phyloP scores from a whole-genome alignment of 2,888 invertebrate species.

The Habroteleia sp. region DNA sequence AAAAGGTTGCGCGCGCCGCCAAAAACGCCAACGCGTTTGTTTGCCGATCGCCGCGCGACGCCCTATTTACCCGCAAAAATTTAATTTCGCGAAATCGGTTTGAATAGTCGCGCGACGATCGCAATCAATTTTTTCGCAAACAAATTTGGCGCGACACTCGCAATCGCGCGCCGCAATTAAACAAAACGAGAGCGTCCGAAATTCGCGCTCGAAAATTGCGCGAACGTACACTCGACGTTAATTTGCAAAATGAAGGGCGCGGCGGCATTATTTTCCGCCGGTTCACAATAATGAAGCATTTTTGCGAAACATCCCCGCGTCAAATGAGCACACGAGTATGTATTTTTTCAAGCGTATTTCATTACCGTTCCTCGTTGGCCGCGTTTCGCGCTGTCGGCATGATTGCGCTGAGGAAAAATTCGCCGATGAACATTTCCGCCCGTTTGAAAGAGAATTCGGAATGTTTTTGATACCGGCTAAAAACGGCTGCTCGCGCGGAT shows the following conservation, averaged over 20 bases:
- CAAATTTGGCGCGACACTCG: constrained; percentile 15
- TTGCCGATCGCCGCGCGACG: background rate
- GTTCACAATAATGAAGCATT: constrained; percentile 54
- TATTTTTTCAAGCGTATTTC: constrained; percentile 61
- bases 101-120: constrained; percentile 10
- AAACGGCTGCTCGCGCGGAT: constrained; percentile 16
- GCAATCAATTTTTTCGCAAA: constrained; percentile 51
- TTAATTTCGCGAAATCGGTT: constrained; percentile 17
- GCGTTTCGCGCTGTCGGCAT: constrained; percentile 22
- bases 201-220: constrained; percentile 45
- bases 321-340: constrained; percentile 43
- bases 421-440: constrained; percentile 30
- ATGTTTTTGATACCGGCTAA: constrained; percentile 38
- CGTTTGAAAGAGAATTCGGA: constrained; percentile 38
- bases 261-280: constrained; percentile 56
- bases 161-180: constrained; percentile 48
- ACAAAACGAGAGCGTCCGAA: constrained; percentile 43
- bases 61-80: constrained; percentile 22
- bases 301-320: constrained; percentile 43
- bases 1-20: too few species aligned
- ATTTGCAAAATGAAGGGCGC: constrained; percentile 56
- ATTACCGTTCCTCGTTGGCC: constrained; percentile 39
- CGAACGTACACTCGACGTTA: constrained; percentile 61
- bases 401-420: constrained; percentile 50
- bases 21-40: too few species aligned